phyloP scores from a whole-genome alignment of 2,113 vertebrate species.

The Epinephelus fuscoguttatus region DNA sequence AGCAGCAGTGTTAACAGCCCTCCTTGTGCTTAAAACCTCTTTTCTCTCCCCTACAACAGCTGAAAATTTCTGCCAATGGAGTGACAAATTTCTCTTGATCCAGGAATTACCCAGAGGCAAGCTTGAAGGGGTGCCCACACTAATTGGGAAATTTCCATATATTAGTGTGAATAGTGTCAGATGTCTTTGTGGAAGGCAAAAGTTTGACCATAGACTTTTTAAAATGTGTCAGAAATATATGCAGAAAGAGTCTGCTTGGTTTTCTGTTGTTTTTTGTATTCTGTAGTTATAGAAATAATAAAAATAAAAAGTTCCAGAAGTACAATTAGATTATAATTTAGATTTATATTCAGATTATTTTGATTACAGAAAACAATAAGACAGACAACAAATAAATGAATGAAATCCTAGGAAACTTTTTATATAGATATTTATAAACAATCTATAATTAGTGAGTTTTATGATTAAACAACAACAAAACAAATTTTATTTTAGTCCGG shows the following conservation, averaged over 20 bases:
- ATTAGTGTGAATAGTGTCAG: neutral
- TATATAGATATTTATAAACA: neutral
- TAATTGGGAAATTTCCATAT: neutral
- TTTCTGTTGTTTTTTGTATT: neutral
- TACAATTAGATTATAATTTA: neutral
- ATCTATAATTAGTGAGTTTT: neutral
- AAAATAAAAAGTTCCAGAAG: neutral
- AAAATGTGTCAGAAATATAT: neutral
- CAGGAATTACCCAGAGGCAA: slow-evolving; percentile 8
- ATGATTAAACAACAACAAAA: neutral
- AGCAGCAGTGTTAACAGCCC: slow-evolving; percentile 1
- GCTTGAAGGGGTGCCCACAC: neutral
- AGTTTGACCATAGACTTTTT: neutral
- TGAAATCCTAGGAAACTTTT: neutral
- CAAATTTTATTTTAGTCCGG: neutral
- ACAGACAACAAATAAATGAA: too few species aligned
- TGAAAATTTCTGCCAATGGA: neutral
- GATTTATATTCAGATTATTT: neutral
- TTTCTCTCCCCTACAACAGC: neutral
- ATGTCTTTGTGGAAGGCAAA: neutral
- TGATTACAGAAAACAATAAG: neutral
- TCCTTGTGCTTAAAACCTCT: neutral
- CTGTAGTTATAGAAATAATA: neutral
- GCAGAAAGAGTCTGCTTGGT: neutral
- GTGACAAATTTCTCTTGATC: slow-evolving; percentile 4